Base-by-base conservation (phyloP, 2,888 invertebrate species). In the Colostygia pectinataria region DNA sequence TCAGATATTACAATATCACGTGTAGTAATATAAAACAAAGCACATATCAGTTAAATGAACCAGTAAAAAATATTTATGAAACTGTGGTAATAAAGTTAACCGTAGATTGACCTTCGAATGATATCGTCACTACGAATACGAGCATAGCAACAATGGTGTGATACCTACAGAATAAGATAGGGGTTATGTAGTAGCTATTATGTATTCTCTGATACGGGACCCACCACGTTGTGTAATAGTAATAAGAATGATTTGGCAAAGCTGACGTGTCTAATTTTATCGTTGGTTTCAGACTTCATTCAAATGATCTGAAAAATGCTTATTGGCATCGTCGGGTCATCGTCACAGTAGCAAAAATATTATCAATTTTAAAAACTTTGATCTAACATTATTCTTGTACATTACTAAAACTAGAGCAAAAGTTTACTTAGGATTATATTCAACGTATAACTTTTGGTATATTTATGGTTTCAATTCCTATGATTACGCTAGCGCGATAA, bases 221-320 rank as follows among this genome's bases (percentile, higher is more conserved):
- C 51, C 37, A 38, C 18, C 42, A 42, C 52, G 33, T 18, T 41
- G 37, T 15, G 33, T 39, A 40, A 34, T 31, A 51, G 31, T 50
- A 57, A 54, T 46, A 52, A 43, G 39, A 55, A 55, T 50, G 25
- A 48, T 52, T 60, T 60, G 60, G 60, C 55, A 57, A 46, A 48
- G 51, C 8, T 37, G 41, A 37, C 39, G 15, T 46, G 33, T 57
- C 47, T 55, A 55, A 52, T 48, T 55, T 29, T 47, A 52, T 40
- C 48, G 46, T 55, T 38, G 42, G 42, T 45, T 27, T 51, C 39
- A 44, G 27, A 47, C 52, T 40, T 40, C 12, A 13, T 41, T 40
- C 23, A 28, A 34, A 39, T 42, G 14, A 42, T 38, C 15, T 24
- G 4, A 13, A 24, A 36, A 27, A 12, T 10, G 23, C 14, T n/a